A percentile compares a stretch with the other conserved stretches of the same genome.
These are phyloP conservation scores for Emydura subglobosa DNA, from an alignment of 2,113 vertebrate genomes.

Conservation along the genomic window DNA sequence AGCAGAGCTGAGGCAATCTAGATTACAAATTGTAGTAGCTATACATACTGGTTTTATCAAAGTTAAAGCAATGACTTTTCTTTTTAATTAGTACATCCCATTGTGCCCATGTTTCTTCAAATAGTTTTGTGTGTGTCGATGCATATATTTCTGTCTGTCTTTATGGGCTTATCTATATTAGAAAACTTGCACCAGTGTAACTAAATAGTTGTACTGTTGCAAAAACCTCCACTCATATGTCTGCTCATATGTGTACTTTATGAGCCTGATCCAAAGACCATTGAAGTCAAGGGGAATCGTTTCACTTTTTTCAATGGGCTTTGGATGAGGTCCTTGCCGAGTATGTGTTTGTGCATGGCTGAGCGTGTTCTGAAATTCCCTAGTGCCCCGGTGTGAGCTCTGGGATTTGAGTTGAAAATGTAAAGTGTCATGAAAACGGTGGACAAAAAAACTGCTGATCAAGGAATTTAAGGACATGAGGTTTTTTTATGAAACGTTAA, in stretches of 20 bases:
- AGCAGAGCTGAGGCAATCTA: neutral
- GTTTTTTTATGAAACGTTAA: neutral
- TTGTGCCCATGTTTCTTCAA: neutral
- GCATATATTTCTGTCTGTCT: neutral
- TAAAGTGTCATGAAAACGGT: neutral
- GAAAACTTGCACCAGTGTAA: neutral
- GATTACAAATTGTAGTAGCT: neutral
- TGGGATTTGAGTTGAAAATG: neutral
- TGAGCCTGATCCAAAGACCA: too few relatives aligned
- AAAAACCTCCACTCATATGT: neutral
- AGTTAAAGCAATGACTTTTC: neutral
- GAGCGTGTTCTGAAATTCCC: neutral
- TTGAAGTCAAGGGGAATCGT: neutral
- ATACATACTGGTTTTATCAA: neutral
- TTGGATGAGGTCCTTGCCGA: neutral
- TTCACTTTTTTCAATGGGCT: neutral
- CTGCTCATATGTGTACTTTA: too few relatives aligned
- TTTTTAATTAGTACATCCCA: neutral
- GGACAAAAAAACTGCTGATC: too few relatives aligned
- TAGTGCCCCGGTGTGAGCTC: neutral
- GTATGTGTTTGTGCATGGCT: neutral
- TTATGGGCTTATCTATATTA: neutral
- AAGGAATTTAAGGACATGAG: neutral
- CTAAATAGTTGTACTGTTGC: neutral
- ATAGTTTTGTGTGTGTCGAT: neutral